Percentiles rank a stretch among this genome's conserved stretches.
Conservation (phyloP, 2,113 vertebrate species). For the Spilogale gracilis region DNA sequence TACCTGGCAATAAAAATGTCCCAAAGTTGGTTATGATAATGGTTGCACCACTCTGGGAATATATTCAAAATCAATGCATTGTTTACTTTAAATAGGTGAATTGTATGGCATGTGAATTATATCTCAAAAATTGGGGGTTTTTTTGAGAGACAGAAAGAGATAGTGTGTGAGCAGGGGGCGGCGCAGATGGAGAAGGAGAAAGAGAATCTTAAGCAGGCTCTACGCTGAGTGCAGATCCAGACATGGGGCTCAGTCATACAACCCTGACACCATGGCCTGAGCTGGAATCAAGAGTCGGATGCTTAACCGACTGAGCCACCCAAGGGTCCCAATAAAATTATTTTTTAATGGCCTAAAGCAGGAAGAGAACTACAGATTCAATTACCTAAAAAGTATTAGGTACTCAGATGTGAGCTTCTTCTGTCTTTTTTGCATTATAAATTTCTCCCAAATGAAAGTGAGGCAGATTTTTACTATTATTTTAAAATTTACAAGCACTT, state of each 20-base stretch:
- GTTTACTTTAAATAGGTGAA: background rate
- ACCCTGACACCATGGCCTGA: background rate
- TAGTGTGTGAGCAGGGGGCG: background rate
- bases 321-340: background rate
- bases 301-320: background rate
- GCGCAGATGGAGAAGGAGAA: background rate
- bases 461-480: background rate
- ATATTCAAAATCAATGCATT: background rate
- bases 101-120: background rate
- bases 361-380: slow-evolving; percentile 11
- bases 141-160: too few relatives aligned
- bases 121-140: background rate
- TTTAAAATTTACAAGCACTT: slow-evolving; percentile 56
- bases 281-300: background rate
- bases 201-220: background rate
- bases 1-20: background rate
- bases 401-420: background rate
- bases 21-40: background rate
- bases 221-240: background rate
- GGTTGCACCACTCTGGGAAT: background rate
- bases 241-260: background rate
- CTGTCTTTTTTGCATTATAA: background rate
- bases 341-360: background rate
- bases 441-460: background rate
- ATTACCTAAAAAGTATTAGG: slow-evolving; percentile 19